Percentiles rank a stretch among this genome's conserved stretches.
Conservation (phyloP, 2,888 invertebrate genomes). For the Campoletis raptor region DNA sequence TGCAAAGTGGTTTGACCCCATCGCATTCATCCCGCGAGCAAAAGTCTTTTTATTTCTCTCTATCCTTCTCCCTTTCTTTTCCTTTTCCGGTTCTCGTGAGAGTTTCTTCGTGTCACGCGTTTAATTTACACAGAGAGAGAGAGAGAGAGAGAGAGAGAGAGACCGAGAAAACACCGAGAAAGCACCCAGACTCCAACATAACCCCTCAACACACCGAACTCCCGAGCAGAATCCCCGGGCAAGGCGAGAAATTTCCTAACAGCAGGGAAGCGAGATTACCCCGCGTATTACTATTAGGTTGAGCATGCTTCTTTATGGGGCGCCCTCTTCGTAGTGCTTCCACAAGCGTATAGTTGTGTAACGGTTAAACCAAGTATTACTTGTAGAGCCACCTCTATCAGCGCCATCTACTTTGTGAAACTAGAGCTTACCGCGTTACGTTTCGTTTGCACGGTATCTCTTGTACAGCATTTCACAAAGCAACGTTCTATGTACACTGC, state of each 20-base stretch:
- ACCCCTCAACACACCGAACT: background rate
- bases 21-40: conserved; percentile 24
- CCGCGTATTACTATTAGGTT: conserved; percentile 32
- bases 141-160: too few relatives aligned
- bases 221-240: conserved; percentile 13
- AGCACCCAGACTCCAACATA: background rate
- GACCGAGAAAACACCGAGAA: too few relatives aligned
- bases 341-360: background rate
- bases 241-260: conserved; percentile 16
- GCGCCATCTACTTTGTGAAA: conserved; percentile 33
- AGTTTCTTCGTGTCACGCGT: conserved; percentile 20
- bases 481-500: background rate
- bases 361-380: conserved; percentile 14
- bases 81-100: background rate
- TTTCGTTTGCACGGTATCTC: conserved; percentile 7
- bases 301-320: conserved; percentile 12
- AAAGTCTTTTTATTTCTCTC: conserved; percentile 14
- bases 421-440: conserved; percentile 41
- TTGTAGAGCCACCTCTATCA: conserved; percentile 23
- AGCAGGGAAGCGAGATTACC: conserved; percentile 19
- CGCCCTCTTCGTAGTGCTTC: background rate
- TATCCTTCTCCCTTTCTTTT: conserved; percentile 1
- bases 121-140: conserved; percentile 8
- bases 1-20: conserved; percentile 64
- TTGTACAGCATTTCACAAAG: background rate